Evolutionary conservation across 2,797 vertebrate species (phyloP).

Genomic region (Mallotus villosus): DNA sequence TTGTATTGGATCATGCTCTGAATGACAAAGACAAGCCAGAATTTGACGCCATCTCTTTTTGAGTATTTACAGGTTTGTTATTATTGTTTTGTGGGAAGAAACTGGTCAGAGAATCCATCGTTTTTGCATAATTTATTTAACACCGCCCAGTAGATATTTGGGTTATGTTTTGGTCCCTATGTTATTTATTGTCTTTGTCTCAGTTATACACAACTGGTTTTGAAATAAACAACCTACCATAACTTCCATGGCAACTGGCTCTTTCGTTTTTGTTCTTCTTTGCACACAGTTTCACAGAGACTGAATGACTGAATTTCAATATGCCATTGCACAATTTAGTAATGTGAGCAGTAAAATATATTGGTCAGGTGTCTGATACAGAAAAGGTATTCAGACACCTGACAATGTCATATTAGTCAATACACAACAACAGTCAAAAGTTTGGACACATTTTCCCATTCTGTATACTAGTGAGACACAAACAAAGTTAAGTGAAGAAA

Average conservation of each 20-base stretch:
- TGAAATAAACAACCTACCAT: slow-evolving; percentile 75
- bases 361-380: too few relatives aligned
- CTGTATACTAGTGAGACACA: too few relatives aligned
- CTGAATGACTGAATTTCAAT: too few relatives aligned
- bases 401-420: too few relatives aligned
- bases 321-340: too few relatives aligned
- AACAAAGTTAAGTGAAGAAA: too few relatives aligned
- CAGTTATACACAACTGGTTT: slow-evolving; percentile 73
- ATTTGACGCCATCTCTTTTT: slow-evolving; percentile 41
- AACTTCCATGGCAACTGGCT: slow-evolving; percentile 4
- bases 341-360: too few relatives aligned
- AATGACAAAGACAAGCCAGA: slow-evolving; percentile 37
- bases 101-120: slow-evolving; percentile 29
- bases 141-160: slow-evolving; percentile 55
- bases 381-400: too few relatives aligned
- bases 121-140: slow-evolving; percentile 48
- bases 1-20: slow-evolving; percentile 23
- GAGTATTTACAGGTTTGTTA: slow-evolving; percentile 54
- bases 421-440: too few relatives aligned
- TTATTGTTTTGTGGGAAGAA: slow-evolving; percentile 40
- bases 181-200: slow-evolving; percentile 77
- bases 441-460: too few relatives aligned
- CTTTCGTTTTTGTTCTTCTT: neutral
- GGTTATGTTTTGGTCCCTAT: slow-evolving; percentile 53
- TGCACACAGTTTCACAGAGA: too few relatives aligned